Evolutionary conservation across 1,140 invertebrate genomes (phyloP), one percentile per base, ranked within the genome.

Genomic region (Asbolus verrucosus): DNA sequence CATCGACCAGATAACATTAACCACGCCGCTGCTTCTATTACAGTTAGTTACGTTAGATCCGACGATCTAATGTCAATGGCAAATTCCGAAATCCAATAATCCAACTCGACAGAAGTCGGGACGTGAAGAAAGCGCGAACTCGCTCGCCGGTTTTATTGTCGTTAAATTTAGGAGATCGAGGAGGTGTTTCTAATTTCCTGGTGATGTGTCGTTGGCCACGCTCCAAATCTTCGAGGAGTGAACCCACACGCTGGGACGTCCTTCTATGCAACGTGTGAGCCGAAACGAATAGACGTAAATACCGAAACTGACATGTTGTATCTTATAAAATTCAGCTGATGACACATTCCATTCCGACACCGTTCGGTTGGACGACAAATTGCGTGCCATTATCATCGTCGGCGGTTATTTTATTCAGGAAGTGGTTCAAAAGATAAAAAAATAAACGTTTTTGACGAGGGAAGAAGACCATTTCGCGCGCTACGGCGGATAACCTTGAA

Each of bases 31-130:
- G 46, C 19, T 54, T 54, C 46, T 21, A 54, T 54, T 54, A 54
- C 46, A 54, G 46, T n/a, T n/a, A n/a, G n/a, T 54, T 54, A 54
- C 46, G 46, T 54, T 54, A 54, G 46, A 21, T 54, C 46, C 46
- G 46, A 54, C 24, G 27, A 54, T 54, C 14, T 54, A 54, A 54
- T 54, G 46, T 54, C 46, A 54, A 54, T 54, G 46, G 46, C 46
- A 54, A 54, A 54, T 54, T 54, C 46, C 46, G 24, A 27, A 54
- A 54, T 1, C 21, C 2, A 54, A 3, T 11, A 4, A 36, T 6
- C 6, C 33, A n/a, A 36, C 33, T 6, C 33, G 11, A 36, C 11
- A 36, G n/a, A 27, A 54, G 21, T n/a, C n/a, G n/a, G n/a, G n/a
- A n/a, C n/a, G n/a, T n/a, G n/a, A n/a, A n/a, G n/a, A n/a, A n/a